Evolutionary conservation across 1,140 invertebrate genomes (phyloP), one percentile per base, ranked within the genome.

Genomic region (Trissolcus basalis): DNA sequence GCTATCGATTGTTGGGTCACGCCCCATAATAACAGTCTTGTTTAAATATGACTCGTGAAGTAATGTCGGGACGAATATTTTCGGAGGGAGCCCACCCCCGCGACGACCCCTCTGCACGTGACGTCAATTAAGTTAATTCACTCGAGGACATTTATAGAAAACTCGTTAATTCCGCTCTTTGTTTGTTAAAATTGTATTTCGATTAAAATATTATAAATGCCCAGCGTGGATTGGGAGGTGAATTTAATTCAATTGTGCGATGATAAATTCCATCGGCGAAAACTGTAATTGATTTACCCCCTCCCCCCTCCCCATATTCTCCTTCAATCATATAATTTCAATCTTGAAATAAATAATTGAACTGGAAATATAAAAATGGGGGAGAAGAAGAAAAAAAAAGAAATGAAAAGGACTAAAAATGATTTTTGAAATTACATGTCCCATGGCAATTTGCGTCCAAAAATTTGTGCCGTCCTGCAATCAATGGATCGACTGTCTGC

Each of bases 51-150:
- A 56, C 51, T 74, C 15, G 71, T 53, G 54, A 41, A 58, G 48
- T 47, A 27, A 49, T 41, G 2, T 54, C 27, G 14, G 35, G 36
- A 14, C 45, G 59, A 60, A 47, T 59, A 69, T 65, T 75, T 75
- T 58, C 19, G 1, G 44, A 63, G 58, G 53, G 64, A 27, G 1
- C 19, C 19, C 27, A 33, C 44, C 43, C 13, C 50, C 5, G 9
- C 8, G 1, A 4, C 45, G 33, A 41, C 45, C 64, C 64, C 48
- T 16, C 55, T 69, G 54, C 67, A 56, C 61, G 55, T 65, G 67
- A 70, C 60, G 65, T 65, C 69, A 70, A 76, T 70, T 65, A 54
- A 27, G 60, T 50, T 55, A 70, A 70, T 70, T 55, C 50, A 56
- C 39, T 65, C 41, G 61, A 76, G 67, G 49, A 64, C 60, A 59